A percentile compares a stretch with the other conserved stretches of the same genome.
Conservation (phyloP, 30 jellyfish, hydroid and myxozoan genomes). For the Aurelia sp. region DNA sequence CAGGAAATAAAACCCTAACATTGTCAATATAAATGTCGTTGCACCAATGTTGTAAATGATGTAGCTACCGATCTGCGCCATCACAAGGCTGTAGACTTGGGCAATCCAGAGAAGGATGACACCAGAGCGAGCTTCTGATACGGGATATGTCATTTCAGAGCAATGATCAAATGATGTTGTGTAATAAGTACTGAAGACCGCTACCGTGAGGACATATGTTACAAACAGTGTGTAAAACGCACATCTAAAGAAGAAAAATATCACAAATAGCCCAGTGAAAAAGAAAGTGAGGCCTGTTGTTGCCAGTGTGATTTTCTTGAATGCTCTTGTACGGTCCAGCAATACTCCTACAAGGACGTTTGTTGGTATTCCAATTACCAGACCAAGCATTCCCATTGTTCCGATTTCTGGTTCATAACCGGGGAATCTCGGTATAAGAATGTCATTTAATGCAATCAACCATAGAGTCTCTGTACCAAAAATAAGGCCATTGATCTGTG, state of each 20-base stretch:
- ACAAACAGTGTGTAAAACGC: constrained; percentile 13
- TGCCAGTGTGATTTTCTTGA: constrained; percentile 55
- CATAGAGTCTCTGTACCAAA: constrained; percentile 71
- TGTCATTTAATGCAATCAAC: constrained; percentile 74
- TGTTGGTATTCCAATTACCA: constrained; percentile 61
- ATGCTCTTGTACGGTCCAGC: constrained; percentile 76
- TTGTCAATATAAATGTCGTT: background rate
- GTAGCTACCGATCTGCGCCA: constrained; percentile 38
- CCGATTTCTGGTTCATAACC: constrained; percentile 86
- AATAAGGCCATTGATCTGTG: constrained; percentile 58
- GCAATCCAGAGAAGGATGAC: constrained; percentile 60
- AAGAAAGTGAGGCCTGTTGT: constrained; percentile 50
- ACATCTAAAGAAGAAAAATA: constrained; percentile 38
- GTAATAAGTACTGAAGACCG: constrained; percentile 69
- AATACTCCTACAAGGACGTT: constrained; percentile 72
- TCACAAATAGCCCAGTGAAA: constrained; percentile 32
- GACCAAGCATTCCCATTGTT: constrained; percentile 68
- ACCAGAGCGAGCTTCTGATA: constrained; percentile 66
- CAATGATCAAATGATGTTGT: constrained; percentile 91
- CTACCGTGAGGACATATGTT: constrained; percentile 15
- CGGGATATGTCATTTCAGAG: constrained; percentile 77
- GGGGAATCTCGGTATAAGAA: constrained; percentile 76
- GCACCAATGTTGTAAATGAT: constrained; percentile 7
- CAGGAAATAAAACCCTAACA: constrained; percentile 1
- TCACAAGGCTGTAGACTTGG: constrained; percentile 38